phyloP scores from a whole-genome alignment of 2,888 invertebrate genomes.

The Drosophila quasianomalipes region DNA sequence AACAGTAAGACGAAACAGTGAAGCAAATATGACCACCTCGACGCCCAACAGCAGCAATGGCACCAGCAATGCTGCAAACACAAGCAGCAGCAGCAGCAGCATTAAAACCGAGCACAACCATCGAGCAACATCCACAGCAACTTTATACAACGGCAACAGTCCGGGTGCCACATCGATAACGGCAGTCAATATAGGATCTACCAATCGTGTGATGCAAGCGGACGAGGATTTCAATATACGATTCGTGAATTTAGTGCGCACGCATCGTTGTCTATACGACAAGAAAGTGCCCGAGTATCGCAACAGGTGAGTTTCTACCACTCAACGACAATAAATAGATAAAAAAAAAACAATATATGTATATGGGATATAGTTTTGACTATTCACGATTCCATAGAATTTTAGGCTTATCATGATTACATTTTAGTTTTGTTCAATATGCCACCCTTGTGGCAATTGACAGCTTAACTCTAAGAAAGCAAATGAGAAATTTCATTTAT shows the following conservation, averaged over 20 bases:
- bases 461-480: not conserved
- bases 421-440: not conserved
- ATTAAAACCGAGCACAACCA: slow-evolving; percentile 29
- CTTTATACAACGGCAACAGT: slow-evolving; percentile 48
- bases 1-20: slow-evolving; percentile 46
- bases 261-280: slow-evolving; percentile 86
- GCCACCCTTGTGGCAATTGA: not conserved
- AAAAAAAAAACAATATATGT: not conserved
- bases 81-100: slow-evolving; percentile 37
- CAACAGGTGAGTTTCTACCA: slow-evolving; percentile 70
- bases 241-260: slow-evolving; percentile 86
- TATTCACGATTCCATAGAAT: not conserved
- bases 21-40: slow-evolving; percentile 71
- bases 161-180: slow-evolving; percentile 38
- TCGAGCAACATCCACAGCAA: slow-evolving; percentile 36
- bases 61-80: slow-evolving; percentile 47
- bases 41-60: slow-evolving; percentile 61
- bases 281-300: slow-evolving; percentile 86
- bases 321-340: not conserved
- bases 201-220: slow-evolving; percentile 85
- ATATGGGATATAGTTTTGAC: not conserved
- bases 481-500: not conserved
- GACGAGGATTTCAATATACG: slow-evolving; percentile 86
- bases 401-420: not conserved
- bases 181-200: slow-evolving; percentile 54